Evolutionary conservation across 2,113 vertebrate species (phyloP).

Genomic region (Hippocampus guttulatus): DNA sequence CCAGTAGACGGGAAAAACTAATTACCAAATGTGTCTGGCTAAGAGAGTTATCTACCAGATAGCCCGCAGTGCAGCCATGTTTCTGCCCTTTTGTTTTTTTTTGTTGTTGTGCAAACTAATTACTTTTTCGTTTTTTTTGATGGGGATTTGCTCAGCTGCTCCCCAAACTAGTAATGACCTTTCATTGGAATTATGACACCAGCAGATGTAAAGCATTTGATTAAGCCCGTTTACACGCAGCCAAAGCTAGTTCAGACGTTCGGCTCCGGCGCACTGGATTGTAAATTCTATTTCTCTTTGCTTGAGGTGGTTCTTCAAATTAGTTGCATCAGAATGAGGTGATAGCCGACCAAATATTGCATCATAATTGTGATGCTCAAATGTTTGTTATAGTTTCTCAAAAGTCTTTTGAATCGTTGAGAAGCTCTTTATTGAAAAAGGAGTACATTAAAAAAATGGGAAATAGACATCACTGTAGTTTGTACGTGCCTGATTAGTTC

Average conservation of each 20-base stretch:
- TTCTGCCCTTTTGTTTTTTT: constrained; percentile 66
- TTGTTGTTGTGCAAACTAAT: constrained; percentile 71
- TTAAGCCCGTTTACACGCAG: constrained; percentile 58
- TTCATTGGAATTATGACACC: constrained; percentile 67
- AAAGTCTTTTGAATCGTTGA: constrained; percentile 8
- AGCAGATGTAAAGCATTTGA: constrained; percentile 65
- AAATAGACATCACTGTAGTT: not conserved
- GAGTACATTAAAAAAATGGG: too few relatives aligned
- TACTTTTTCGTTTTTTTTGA: constrained; percentile 64
- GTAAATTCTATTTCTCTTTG: constrained; percentile 56
- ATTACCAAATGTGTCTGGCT: constrained; percentile 70
- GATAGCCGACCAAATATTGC: constrained; percentile 30
- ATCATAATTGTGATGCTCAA: constrained; percentile 5
- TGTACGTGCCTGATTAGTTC: not conserved
- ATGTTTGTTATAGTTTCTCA: constrained; percentile 28
- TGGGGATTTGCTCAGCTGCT: constrained; percentile 58
- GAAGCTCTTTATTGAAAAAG: constrained; percentile 48
- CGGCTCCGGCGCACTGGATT: constrained; percentile 54
- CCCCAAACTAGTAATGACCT: constrained; percentile 69
- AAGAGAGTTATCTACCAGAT: constrained; percentile 70
- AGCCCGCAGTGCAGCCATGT: constrained; percentile 66
- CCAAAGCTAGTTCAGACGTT: constrained; percentile 50
- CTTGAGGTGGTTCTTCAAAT: constrained; percentile 58
- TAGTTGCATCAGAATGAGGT: constrained; percentile 57
- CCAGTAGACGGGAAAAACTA: constrained; percentile 71